A percentile compares a stretch with the other conserved stretches of the same genome.
These are phyloP conservation scores for Engystomops pustulosus DNA, from an alignment of 2,113 vertebrate genomes.

Conservation along the genomic window DNA sequence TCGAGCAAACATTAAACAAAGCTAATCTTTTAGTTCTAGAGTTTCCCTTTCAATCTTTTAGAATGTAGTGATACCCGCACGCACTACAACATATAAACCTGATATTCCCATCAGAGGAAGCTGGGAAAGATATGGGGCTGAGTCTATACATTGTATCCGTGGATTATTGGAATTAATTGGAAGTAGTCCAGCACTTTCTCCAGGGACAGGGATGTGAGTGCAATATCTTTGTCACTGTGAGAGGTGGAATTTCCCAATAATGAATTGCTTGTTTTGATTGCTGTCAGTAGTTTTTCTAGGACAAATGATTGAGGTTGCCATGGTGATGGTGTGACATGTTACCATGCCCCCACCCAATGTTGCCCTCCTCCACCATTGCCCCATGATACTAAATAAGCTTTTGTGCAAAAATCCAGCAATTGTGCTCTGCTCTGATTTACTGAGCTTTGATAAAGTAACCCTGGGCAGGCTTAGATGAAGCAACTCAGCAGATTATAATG, in stretches of 20 bases:
- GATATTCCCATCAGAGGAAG: neutral
- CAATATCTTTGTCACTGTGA: neutral
- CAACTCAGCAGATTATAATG: neutral
- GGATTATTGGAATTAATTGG: no score
- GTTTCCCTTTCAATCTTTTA: neutral
- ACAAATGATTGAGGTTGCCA: conserved; percentile 1
- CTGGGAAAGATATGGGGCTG: neutral
- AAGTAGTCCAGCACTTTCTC: no score
- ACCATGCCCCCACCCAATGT: neutral
- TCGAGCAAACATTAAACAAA: no score
- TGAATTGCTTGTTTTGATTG: neutral
- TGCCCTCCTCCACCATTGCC: neutral
- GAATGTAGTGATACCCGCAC: neutral
- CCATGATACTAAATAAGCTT: neutral
- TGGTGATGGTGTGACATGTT: neutral
- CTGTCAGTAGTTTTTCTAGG: neutral
- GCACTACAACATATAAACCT: neutral
- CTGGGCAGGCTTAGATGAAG: neutral
- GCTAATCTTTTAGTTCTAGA: no score
- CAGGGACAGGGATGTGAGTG: neutral
- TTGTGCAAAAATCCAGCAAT: neutral
- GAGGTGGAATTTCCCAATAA: neutral
- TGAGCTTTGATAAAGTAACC: neutral
- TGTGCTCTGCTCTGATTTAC: neutral
- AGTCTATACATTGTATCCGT: no score